Evolutionary conservation across 2,113 vertebrate genomes (phyloP).

Genomic region (Pluvianellus socialis): DNA sequence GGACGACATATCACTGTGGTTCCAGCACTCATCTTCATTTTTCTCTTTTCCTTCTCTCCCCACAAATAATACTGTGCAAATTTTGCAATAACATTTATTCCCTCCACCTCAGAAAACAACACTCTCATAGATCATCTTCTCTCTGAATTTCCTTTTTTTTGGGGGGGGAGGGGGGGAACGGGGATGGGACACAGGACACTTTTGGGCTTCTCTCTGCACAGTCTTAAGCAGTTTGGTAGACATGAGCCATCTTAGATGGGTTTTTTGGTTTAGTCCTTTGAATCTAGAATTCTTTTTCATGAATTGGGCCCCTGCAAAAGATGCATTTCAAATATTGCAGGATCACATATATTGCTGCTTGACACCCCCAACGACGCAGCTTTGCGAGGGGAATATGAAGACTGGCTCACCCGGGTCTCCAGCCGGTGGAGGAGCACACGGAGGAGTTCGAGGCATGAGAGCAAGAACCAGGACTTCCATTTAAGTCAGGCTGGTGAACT

Average conservation of each 20-base stretch:
- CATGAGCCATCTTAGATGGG: not conserved
- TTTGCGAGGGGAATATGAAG: not conserved
- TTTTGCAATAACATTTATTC: not conserved
- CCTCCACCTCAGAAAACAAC: not conserved
- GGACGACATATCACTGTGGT: not conserved
- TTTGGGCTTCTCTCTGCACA: not conserved
- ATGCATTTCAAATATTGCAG: not conserved
- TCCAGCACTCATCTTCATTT: not conserved
- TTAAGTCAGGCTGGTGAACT: not conserved
- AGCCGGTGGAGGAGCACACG: fast-evolving
- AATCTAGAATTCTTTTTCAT: not conserved
- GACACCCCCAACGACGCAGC: not conserved
- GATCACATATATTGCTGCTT: not conserved
- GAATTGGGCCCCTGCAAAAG: not conserved
- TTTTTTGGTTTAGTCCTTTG: not conserved
- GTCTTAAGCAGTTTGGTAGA: not conserved
- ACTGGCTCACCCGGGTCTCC: not conserved
- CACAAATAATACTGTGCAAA: not conserved
- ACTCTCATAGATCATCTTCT: not conserved
- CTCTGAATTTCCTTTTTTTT: not conserved
- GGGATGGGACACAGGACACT: not conserved
- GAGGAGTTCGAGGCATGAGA: not conserved
- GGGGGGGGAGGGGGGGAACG: fast-evolving
- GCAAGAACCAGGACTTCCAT: not conserved
- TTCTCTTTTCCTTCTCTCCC: not conserved